phyloP scores from a whole-genome alignment of 2,113 vertebrate genomes.

The Hippopotamus amphibius region DNA sequence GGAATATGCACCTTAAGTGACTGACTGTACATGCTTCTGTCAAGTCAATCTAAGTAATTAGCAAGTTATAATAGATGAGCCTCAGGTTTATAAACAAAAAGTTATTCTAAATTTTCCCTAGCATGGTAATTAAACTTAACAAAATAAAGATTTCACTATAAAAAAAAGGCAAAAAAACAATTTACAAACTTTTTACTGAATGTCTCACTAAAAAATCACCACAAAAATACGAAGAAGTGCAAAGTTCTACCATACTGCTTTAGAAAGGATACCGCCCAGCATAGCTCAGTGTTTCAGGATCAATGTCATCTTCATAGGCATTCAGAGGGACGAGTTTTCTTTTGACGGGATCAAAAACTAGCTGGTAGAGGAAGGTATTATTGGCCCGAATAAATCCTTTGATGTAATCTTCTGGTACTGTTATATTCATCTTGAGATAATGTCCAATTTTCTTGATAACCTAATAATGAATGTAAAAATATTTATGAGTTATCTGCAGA shows the following conservation, averaged over 20 bases:
- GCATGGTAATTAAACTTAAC: neutral
- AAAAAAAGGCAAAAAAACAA: neutral
- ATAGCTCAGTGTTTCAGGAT: slow-evolving; percentile 91
- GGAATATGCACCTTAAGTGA: neutral
- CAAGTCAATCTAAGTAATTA: neutral
- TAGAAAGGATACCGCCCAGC: slow-evolving; percentile 96
- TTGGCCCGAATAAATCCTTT: slow-evolving; percentile 95
- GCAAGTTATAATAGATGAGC: neutral
- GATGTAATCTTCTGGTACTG: slow-evolving; percentile 93
- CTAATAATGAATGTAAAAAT: slow-evolving; percentile 82
- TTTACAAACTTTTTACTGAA: neutral
- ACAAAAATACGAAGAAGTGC: neutral
- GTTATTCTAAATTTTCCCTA: neutral
- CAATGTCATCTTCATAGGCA: slow-evolving; percentile 90
- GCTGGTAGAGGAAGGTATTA: slow-evolving; percentile 98
- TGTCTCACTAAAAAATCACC: neutral
- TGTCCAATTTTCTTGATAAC: slow-evolving; percentile 98
- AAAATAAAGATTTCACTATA: neutral
- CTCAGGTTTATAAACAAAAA: neutral
- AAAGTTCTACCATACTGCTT: neutral
- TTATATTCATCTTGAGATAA: slow-evolving; percentile 96
- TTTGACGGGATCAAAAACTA: slow-evolving; percentile 95
- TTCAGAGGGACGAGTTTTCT: slow-evolving; percentile 95
- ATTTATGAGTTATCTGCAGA: slow-evolving; percentile 24
- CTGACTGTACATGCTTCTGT: neutral